Conservation (phyloP, 1,140 invertebrate genomes). For the Druon quercuslanigerum region DNA sequence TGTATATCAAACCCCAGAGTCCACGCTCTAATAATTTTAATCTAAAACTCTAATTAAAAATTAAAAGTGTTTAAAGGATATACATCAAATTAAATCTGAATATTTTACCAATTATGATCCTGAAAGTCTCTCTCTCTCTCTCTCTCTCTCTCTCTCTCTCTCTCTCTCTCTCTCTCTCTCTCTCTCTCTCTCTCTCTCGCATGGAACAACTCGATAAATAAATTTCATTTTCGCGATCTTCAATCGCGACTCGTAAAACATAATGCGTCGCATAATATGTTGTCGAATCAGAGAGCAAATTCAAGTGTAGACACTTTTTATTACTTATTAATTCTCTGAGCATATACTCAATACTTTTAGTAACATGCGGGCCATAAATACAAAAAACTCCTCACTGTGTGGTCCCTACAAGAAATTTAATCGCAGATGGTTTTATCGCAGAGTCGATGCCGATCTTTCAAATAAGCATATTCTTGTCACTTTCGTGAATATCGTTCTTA, state of each 20-base stretch:
- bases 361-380: too few species aligned
- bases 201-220: background rate
- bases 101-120: background rate
- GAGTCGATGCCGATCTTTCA: background rate
- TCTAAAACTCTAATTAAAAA: too few species aligned
- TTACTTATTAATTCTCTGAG: background rate
- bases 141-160: background rate
- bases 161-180: background rate
- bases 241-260: slow-evolving; percentile 2
- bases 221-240: slow-evolving; percentile 14
- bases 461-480: slow-evolving; percentile 7
- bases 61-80: too few species aligned
- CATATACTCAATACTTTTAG: too few species aligned
- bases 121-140: background rate
- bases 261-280: slow-evolving; percentile 16
- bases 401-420: background rate
- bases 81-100: too few species aligned
- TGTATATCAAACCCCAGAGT: too few species aligned
- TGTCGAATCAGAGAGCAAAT: background rate
- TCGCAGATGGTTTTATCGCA: background rate
- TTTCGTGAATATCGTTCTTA: background rate
- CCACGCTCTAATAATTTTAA: too few species aligned
- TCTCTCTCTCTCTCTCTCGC: background rate
- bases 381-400: background rate
- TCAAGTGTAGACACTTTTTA: background rate